Base-by-base conservation (phyloP, 2,797 vertebrate genomes). In the Chaenodraco wilsoni region DNA sequence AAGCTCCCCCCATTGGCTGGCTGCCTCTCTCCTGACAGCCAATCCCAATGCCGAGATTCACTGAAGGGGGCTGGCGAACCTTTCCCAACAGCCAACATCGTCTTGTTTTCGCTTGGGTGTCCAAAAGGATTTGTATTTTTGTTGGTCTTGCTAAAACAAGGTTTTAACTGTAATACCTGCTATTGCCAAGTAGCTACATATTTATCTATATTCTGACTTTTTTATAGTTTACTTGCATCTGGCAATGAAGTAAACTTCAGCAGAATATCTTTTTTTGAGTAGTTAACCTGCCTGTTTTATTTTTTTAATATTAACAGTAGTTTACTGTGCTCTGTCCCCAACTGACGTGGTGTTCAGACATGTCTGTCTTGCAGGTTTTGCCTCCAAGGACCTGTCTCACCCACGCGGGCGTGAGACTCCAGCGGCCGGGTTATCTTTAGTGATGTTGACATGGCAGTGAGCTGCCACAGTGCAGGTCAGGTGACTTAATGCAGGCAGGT, bases 41-140 rank as follows among this genome's bases (percentile, higher is more conserved):
- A 98, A 95, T 96, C 96, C 91, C 97, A 98, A 97, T 98, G 96
- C 96, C 95, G 94, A 98, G 97, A 96, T 97, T 97, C 97, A 96
- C 97, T 99, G 97, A 97, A 96, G 96, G 96, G 96, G 92, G 91
- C 83, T 89, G 91, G 91, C 86, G 91, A 94, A 96, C 96, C 96
- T 96, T 97, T 96, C 94, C 96, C 97, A 97, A 93, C 97, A 96
- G 96, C 96, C 96, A 96, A 91, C 98, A 95, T 95, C 97, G 92
- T 94, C 97, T 97, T 98, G 96, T 98, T 98, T 97, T 97, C 95
- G 96, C 95, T 96, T 96, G 92, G 96, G 96, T 96, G 95, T 96
- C 85, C 82, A 94, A 95, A 94, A 98, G 97, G 97, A 98, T 99
- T 99, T 98, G 97, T 99, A 99, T 98, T 97, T 93, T 89, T 91